Base-by-base conservation (phyloP, 2,113 vertebrate genomes). In the Cyprinus carpio region DNA sequence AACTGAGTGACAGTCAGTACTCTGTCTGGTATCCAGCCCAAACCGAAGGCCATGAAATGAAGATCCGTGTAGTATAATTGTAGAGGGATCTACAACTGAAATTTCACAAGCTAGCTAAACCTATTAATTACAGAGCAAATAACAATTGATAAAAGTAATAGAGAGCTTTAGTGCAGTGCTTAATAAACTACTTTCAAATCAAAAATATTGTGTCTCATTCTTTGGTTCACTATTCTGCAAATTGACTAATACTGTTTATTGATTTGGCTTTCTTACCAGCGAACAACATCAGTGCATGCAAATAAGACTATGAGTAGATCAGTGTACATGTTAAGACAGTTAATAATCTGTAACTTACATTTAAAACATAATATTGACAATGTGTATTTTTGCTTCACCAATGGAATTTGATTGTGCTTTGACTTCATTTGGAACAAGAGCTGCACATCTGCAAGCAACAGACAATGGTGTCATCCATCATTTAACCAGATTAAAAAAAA, bases 171-270 rank as follows among this genome's bases (percentile, higher is more conserved):
- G 37, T 27, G 58, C n/a, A 27, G 37, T 43, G 58, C n/a, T 64
- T 43, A 80, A 31, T 80, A 37, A 27, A 60, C 64, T 64, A 43
- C 34, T n/a, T 78, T 60, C 23, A 78, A 27, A 75, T 75, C n/a
- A 25, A 27, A 75, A 13, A 16, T 58, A 60, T 78, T 25, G 54
- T 62, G 56, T 79, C 54, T n/a, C 0, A 40, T 60, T 60, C 56
- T 62, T 62, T n/a, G 54, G 23, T n/a, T 79, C 56, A 40, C 20
- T n/a, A 25, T 62, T 79, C 5, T 79, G 11, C 23, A 62, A 79
- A 79, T 49, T 15, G 40, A 75, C n/a, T 75, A 15, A 43, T 74
- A 62, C 34, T n/a, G 8, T 79, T 60, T 16, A 79, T 79, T 10
- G 13, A 43, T 43, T 60, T 62, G 54, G 23, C 46, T 77, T 31